These are phyloP conservation scores for Phymatocera aterrima DNA, from an alignment of 2,888 invertebrate species.

Conservation along the genomic window DNA sequence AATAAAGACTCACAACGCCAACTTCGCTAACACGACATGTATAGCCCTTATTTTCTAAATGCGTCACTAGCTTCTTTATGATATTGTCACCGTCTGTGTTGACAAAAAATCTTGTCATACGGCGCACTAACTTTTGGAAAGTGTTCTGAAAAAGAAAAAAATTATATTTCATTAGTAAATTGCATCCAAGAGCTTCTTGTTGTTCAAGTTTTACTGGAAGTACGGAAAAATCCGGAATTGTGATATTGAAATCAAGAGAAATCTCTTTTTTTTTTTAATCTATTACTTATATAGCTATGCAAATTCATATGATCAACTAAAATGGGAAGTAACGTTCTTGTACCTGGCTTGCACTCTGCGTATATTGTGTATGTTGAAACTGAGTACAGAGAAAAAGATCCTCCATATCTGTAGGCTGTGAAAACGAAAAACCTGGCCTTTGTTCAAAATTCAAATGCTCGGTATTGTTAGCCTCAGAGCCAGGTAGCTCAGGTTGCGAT, in stretches of 20 bases:
- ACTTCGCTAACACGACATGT: constrained; percentile 80
- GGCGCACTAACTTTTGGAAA: constrained; percentile 88
- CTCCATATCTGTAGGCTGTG: constrained; percentile 91
- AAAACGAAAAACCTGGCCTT: constrained; percentile 82
- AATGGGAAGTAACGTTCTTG: neutral
- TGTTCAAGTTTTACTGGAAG: too few relatives aligned
- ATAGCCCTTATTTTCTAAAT: constrained; percentile 82
- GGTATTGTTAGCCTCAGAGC: constrained; percentile 56
- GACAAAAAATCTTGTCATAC: constrained; percentile 96
- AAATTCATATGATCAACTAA: constrained; percentile 5
- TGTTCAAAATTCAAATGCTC: constrained; percentile 64
- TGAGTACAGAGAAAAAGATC: constrained; percentile 87
- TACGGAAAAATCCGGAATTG: neutral
- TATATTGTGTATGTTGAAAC: constrained; percentile 78
- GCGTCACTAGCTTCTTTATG: constrained; percentile 79
- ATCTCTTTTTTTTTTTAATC: neutral
- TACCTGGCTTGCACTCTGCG: constrained; percentile 69
- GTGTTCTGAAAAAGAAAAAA: constrained; percentile 77
- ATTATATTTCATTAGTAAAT: neutral
- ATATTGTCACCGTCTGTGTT: constrained; percentile 82
- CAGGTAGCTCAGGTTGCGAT: constrained; percentile 73
- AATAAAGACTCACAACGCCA: constrained; percentile 79
- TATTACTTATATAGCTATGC: constrained; percentile 50
- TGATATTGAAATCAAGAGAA: constrained; percentile 9
- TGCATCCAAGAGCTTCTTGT: neutral